Evolutionary conservation across 2,888 invertebrate genomes (phyloP).

Genomic region (Drosophila percnosoma): DNA sequence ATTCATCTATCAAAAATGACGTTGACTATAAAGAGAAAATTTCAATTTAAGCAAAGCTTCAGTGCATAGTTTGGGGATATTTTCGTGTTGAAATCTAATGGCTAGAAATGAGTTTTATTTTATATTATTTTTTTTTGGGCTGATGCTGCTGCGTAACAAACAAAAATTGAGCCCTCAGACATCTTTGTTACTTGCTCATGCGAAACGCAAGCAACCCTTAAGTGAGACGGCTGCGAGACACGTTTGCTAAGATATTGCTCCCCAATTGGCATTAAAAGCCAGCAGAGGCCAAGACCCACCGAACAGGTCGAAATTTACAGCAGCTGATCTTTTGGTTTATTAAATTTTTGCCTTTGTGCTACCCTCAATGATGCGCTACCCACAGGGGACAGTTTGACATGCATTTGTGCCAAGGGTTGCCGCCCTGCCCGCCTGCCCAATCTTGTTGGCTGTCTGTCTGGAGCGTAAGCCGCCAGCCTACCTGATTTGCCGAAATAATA

Average conservation of each 20-base stretch:
- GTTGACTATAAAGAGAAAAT: conserved; percentile 1
- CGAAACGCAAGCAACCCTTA: conserved; percentile 47
- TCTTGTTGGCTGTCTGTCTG: conserved; percentile 21
- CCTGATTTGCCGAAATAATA: conserved; percentile 53
- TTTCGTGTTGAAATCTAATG: not conserved
- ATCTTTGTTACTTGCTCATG: conserved; percentile 7
- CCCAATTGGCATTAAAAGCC: conserved; percentile 64
- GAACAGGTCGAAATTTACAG: conserved; percentile 60
- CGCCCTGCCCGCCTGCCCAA: not conserved
- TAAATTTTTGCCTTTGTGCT: conserved; percentile 51
- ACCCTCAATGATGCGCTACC: conserved; percentile 53
- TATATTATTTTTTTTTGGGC: not conserved
- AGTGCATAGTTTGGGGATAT: not conserved
- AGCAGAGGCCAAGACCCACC: conserved; percentile 12
- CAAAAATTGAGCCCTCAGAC: conserved; percentile 19
- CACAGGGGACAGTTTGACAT: conserved; percentile 72
- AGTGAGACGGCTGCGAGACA: conserved; percentile 29
- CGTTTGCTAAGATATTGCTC: conserved; percentile 62
- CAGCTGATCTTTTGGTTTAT: conserved; percentile 73
- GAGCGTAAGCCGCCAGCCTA: conserved; percentile 47
- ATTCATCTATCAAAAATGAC: not conserved
- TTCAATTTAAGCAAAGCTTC: conserved; percentile 14
- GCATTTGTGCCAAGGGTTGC: conserved; percentile 66
- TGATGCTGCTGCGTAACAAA: conserved; percentile 4
- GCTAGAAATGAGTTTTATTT: conserved; percentile 8